Evolutionary conservation across 2,113 vertebrate species (phyloP), one percentile per base, ranked within the genome.

Genomic region (Talpa occidentalis): DNA sequence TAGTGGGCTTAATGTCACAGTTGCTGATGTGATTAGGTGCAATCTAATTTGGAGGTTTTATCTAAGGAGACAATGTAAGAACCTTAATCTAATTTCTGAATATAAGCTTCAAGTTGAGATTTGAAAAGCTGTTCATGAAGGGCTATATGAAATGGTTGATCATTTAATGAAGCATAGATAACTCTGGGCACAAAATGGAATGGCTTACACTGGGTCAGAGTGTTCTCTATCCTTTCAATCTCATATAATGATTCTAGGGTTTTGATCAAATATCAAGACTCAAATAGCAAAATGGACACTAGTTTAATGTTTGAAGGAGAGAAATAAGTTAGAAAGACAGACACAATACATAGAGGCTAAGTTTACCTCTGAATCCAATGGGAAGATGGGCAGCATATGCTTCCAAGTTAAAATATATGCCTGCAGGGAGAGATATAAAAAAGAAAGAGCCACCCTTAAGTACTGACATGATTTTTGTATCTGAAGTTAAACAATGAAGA

Each of bases 381-480:
- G 35, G 19, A 12, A 59, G 5, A 14, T 59, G 4, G 79, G 26
- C 0, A 15, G 19, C 1, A 26, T 56, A 22, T 22, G 62, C 2
- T 10, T 89, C 24, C 30, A 79, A 59, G 24, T 64, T 19, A 74
- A 14, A 76, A 0, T 6, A 2, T 8, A 19, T 14, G 54, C 14
- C 9, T 26, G 3, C 37, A 40, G 62, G 0, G 10, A 1, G 2
- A 15, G 12, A 35, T 54, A 6, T 0, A 54, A 80, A 24, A 59
- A 76, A 69, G 10, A 74, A 2, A 42, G 16, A 2, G 15, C 37
- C 6, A 52, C 21, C 1, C 21, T 66, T 26, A 67, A 40, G 6
- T 24, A 5, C 19, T 35, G 30, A 9, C 10, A 32, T 30, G 52
- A 4, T 76, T 84, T 32, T 19, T 0, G 10, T 42, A 28, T n/a